These are phyloP conservation scores for Glyphotaelius pellucidus DNA, from an alignment of 2,888 invertebrate genomes.

Conservation along the genomic window DNA sequence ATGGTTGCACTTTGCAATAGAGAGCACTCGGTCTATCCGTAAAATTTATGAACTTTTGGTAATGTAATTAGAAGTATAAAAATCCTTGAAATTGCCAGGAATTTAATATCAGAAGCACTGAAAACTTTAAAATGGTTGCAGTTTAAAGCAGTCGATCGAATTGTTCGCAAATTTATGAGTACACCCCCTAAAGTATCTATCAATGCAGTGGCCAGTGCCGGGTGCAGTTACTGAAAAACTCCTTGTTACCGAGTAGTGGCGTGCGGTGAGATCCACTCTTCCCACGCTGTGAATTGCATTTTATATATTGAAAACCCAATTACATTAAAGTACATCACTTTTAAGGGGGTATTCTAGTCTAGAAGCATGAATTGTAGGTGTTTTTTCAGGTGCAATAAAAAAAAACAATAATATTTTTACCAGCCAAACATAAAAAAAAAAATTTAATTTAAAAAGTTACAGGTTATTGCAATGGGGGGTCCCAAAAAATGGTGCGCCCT, in stretches of 20 bases:
- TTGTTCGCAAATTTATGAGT: conserved; percentile 8
- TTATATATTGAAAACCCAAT: too few relatives aligned
- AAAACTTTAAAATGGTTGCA: conserved; percentile 20
- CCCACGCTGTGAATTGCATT: too few relatives aligned
- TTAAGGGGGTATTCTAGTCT: too few relatives aligned
- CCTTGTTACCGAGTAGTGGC: not conserved
- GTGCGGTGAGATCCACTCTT: not conserved
- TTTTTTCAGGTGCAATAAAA: too few relatives aligned
- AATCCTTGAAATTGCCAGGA: not conserved
- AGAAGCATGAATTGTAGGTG: too few relatives aligned
- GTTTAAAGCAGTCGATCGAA: not conserved
- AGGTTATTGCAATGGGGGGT: too few relatives aligned
- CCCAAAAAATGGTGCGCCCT: too few relatives aligned
- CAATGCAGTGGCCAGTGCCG: not conserved
- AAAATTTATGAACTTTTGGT: not conserved
- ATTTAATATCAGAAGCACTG: not conserved
- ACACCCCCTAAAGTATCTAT: not conserved
- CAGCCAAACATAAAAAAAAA: too few relatives aligned
- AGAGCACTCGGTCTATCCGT: not conserved
- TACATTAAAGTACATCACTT: too few relatives aligned
- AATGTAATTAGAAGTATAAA: not conserved
- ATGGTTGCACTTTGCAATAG: not conserved
- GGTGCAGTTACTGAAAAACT: not conserved
- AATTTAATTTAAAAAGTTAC: too few relatives aligned
- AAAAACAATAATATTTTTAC: too few relatives aligned